Conservation (phyloP, 2,888 invertebrate species). For the Microchrysa polita region DNA sequence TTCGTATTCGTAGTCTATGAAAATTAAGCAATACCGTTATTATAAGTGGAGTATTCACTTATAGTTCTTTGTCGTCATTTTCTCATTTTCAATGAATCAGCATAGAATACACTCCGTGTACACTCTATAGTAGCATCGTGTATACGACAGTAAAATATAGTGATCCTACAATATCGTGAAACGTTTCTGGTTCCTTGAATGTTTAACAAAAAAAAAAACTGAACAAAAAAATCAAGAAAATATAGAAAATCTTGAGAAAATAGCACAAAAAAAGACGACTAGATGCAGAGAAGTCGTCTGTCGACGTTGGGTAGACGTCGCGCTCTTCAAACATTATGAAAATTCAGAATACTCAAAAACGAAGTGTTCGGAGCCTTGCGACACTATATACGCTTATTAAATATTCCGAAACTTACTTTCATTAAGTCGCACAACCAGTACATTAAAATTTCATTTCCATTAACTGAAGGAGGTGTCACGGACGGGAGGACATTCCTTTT, state of each 20-base stretch:
- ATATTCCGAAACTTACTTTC: conserved; percentile 50
- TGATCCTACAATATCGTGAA: neutral
- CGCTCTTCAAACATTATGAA: conserved; percentile 32
- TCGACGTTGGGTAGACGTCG: conserved; percentile 2
- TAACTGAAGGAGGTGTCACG: conserved; percentile 46
- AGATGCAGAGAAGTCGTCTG: neutral
- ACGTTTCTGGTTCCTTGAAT: neutral
- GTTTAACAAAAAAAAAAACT: neutral
- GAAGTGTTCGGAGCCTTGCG: conserved; percentile 15
- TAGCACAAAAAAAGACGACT: too few species aligned
- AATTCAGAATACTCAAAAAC: conserved; percentile 46
- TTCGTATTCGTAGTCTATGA: conserved; percentile 1
- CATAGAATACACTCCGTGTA: neutral
- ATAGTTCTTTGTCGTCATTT: conserved; percentile 28
- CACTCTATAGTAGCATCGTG: too few species aligned
- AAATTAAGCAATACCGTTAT: conserved; percentile 34
- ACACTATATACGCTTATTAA: conserved; percentile 46
- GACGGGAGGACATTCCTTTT: neutral
- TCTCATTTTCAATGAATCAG: conserved; percentile 31
- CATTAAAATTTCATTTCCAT: conserved; percentile 51
- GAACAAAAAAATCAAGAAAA: neutral
- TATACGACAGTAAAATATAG: too few species aligned
- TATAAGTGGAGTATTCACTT: neutral
- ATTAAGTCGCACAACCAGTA: conserved; percentile 49
- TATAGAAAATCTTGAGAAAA: too few species aligned